phyloP scores from a whole-genome alignment of 2,888 invertebrate genomes.

The Parapristionchus giblindavisi region DNA sequence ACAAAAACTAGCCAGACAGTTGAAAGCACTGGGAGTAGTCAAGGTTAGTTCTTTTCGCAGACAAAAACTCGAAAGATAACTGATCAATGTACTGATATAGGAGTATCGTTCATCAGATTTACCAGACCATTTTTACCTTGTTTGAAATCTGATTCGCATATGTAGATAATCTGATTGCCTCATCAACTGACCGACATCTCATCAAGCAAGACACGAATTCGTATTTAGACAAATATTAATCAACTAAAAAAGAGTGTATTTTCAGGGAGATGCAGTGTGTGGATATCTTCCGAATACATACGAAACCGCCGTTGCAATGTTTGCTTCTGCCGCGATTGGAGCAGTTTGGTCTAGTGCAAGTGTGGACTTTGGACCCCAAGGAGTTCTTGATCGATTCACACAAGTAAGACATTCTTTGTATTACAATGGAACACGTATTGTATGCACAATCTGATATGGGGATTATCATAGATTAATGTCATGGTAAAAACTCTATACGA shows the following conservation, averaged over 20 bases:
- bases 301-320: constrained; percentile 74
- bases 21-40: constrained; percentile 47
- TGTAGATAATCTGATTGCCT: neutral
- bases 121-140: neutral
- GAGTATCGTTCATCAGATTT: no score
- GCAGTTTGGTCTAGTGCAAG: constrained; percentile 75
- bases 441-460: no score
- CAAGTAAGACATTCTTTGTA: constrained; percentile 55
- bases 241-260: constrained; percentile 70
- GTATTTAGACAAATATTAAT: constrained; percentile 51
- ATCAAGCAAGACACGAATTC: no score
- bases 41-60: neutral
- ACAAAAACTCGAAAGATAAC: no score
- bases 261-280: constrained; percentile 73
- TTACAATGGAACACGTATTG: no score
- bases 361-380: constrained; percentile 74
- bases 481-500: no score
- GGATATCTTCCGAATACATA: constrained; percentile 74
- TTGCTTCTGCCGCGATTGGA: constrained; percentile 73
- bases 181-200: no score
- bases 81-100: no score
- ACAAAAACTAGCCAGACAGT: constrained; percentile 51
- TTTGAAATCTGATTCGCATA: neutral
- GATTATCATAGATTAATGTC: no score
- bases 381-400: constrained; percentile 61